Evolutionary conservation across 2,113 vertebrate genomes (phyloP), one percentile per base, ranked within the genome.

Genomic region (Poicephalus meyeri): DNA sequence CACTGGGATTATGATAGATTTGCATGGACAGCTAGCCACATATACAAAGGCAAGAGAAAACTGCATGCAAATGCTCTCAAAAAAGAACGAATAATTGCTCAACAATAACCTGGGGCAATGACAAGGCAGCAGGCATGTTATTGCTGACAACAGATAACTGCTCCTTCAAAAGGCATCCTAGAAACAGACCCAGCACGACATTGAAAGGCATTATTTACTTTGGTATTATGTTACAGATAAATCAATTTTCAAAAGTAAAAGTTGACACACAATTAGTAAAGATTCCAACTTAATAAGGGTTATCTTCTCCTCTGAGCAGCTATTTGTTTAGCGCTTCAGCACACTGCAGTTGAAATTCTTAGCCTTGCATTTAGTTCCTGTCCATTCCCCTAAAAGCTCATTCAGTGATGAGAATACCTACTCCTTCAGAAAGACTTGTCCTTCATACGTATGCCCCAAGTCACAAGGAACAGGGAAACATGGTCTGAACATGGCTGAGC

Each of bases 81-180:
- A 91, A 49, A 91, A 81, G 65, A 61, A 89, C 70, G 55, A 83
- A 83, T 68, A 91, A 86, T 77, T 90, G 39, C 24, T 83, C 29
- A 86, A 80, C 89, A 88, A 86, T 76, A 91, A 86, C 94, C 76
- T 35, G 68, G 68, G 72, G 90, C 79, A 82, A 96, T 74, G 77
- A 93, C 87, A 89, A 96, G 46, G 25, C 55, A 93, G 49, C 60
- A 79, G 82, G 56, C 71, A 70, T 60, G 55, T 82, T 91, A 80
- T 11, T 93, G 68, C 68, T 91, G 61, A 91, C 76, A 88, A 50
- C 50, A 93, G 74, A 86, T 86, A 91, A 86, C 42, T 31, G 50
- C 15, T 90, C 50, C 26, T 83, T 86, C 53, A 91, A 46, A 94
- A 88, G 35, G 17, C 16, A 64, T 74, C 42, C 70, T 4, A 1